Base-by-base conservation (phyloP, 2,797 vertebrate genomes). In the Helicolenus hilgendorfi region DNA sequence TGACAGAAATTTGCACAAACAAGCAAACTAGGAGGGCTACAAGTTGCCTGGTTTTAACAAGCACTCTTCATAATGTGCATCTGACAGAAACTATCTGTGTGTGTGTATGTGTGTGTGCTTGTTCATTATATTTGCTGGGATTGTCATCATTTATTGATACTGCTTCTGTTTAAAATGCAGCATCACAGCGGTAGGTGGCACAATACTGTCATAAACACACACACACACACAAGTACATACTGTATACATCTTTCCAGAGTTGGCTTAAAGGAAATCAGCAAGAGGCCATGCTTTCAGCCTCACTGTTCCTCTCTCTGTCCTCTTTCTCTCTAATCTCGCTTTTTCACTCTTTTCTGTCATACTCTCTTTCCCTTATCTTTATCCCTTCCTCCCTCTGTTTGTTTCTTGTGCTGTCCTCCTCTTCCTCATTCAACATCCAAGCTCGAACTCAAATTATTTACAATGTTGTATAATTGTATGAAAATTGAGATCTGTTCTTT, bases 131-230 rank as follows among this genome's bases (percentile, higher is more conserved):
- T 93, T 92, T 89, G 89, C 83, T 29, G 69, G 75, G 26, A 84
- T 73, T 88, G 88, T 80, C 90, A 95, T 95, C 89, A 94, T 78
- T 94, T 95, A 95, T 95, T 94, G 90, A 95, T 95, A 59, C 64
- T 3, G 14, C 20, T 26, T 79, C 90, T 88, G 77, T 91, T 94
- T 89, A 92, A 91, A 92, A 93, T 93, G 91, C 87, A 89, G 79
- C 83, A 83, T 76, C 94, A 65, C 93, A 95, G 94, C 90, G 9
- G 89, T 92, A 82, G 90, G 87, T 89, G 81, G 88, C 81, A 92
- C 84, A 91, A 58, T 83, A 86, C 84, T 89, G 83, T 90, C 83
- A 85, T 64, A 83, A 62, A 81, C 77, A 87, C 36, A 65, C 65
- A 60, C 29, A n/a, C 56, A 70, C 14, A 69, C 72, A 55, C 67